A percentile compares a stretch with the other conserved stretches of the same genome.
Evolutionary conservation across 2,113 vertebrate genomes (phyloP).

Genomic region (Brachirus orientalis): DNA sequence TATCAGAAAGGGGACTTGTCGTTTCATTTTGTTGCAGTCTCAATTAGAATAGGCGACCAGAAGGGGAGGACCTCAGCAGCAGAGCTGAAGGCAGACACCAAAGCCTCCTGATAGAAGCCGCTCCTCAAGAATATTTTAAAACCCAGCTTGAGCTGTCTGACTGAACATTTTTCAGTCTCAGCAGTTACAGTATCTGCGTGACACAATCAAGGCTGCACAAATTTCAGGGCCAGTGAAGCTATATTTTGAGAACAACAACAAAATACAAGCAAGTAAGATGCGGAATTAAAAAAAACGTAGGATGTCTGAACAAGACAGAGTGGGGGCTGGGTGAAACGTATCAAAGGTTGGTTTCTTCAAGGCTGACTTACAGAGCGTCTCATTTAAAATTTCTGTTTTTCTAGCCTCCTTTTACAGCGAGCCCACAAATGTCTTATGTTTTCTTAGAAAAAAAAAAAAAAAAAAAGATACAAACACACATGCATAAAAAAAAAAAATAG

Average conservation of each 20-base stretch:
- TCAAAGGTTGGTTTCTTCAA: conserved; percentile 34
- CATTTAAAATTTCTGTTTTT: conserved; percentile 43
- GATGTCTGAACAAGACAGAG: conserved; percentile 24
- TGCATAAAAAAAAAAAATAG: conserved; percentile 25
- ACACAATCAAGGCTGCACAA: conserved; percentile 46
- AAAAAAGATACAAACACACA: conserved; percentile 23
- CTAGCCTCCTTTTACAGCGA: conserved; percentile 14
- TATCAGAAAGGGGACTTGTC: conserved; percentile 31
- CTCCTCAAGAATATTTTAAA: conserved; percentile 28
- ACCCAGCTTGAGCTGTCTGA: conserved; percentile 7
- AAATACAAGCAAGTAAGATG: conserved; percentile 33
- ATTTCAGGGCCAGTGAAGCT: conserved; percentile 51
- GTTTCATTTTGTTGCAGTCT: conserved; percentile 47
- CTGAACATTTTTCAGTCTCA: neutral
- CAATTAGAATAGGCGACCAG: conserved; percentile 46
- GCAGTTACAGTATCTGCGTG: conserved; percentile 35
- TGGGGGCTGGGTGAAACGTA: conserved; percentile 35
- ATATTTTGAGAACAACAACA: conserved; percentile 38
- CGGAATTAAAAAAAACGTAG: conserved; percentile 29
- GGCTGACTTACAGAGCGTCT: conserved; percentile 44
- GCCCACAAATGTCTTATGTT: conserved; percentile 32
- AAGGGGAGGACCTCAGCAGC: conserved; percentile 23
- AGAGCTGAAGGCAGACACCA: conserved; percentile 28
- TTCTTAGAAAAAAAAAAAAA: conserved; percentile 37
- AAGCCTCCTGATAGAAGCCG: conserved; percentile 45